Conservation (phyloP, 2,888 invertebrate genomes). For the Phyllotreta cruciferae region DNA sequence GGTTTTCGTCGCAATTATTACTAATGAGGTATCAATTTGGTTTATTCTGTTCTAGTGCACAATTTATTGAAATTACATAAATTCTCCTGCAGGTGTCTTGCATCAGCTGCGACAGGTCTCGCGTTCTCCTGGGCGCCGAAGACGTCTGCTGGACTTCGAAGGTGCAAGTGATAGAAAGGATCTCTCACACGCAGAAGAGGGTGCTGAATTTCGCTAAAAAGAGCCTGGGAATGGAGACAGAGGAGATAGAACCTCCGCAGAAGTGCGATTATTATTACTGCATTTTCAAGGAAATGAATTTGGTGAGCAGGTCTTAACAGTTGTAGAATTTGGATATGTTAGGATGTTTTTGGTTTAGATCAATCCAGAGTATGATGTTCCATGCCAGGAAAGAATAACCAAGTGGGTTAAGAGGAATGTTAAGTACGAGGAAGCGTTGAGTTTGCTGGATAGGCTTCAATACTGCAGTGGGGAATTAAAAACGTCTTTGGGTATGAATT, state of each 20-base stretch:
- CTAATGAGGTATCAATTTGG: too few species aligned
- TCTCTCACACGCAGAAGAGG: constrained; percentile 49
- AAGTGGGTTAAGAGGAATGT: constrained; percentile 51
- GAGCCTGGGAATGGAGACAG: constrained; percentile 46
- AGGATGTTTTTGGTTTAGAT: constrained; percentile 43
- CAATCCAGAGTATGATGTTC: constrained; percentile 45
- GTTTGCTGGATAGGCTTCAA: constrained; percentile 43
- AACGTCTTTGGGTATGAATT: constrained; percentile 39
- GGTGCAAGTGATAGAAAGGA: constrained; percentile 49
- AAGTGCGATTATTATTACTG: constrained; percentile 49
- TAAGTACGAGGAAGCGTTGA: constrained; percentile 45
- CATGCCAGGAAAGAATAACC: constrained; percentile 46
- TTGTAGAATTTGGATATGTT: constrained; percentile 44
- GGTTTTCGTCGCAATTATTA: too few species aligned
- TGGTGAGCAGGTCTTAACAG: constrained; percentile 45
- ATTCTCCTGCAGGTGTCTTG: constrained; percentile 12
- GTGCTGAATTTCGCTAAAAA: constrained; percentile 53
- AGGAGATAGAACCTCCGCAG: constrained; percentile 47
- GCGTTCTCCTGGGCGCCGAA: constrained; percentile 46
- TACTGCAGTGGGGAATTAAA: constrained; percentile 44
- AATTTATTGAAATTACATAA: not conserved
- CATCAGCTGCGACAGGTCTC: constrained; percentile 41
- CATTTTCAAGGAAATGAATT: constrained; percentile 44
- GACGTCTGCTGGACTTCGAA: constrained; percentile 49
- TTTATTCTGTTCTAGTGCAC: not conserved